Base-by-base conservation (phyloP, 2,113 vertebrate species). In the Onychorhynchus coronatus region DNA sequence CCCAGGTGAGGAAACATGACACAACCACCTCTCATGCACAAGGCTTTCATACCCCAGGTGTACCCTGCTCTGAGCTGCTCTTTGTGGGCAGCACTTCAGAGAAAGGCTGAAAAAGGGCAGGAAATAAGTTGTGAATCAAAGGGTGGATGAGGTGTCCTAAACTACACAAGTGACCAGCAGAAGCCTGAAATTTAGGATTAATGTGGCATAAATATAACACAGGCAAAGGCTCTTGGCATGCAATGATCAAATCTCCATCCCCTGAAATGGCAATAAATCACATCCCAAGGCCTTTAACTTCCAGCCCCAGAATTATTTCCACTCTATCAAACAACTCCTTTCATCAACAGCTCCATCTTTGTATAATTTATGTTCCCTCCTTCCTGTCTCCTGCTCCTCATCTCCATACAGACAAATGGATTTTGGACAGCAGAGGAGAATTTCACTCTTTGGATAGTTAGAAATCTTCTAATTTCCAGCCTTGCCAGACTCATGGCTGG, bases 281-380 rank as follows among this genome's bases (percentile, higher is more conserved):
- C 52, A 28, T 44, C 83, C 80, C 93, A 95, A 96, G 95, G 94
- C 91, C 86, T 91, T 77, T 95, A 68, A n/a, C 94, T 93, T 71
- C 72, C 89, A 96, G 72, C 16, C 68, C 80, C 6, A 2, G 83
- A 91, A 91, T 93, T 84, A 95, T 75, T 91, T 91, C 76, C 84
- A 78, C 86, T 95, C 80, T 50, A 78, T 95, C 95, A 91, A 95
- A 85, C 81, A 89, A 70, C 41, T 88, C 74, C 81, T 89, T 95
- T 93, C 95, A 96, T 79, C 95, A 92, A 41, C 79, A 84, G 76
- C 59, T 95, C 91, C 76, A 92, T 93, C 83, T 84, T 77, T 47
- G n/a, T n/a, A 12, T 86, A 93, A 95, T 97, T 96, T 93, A 95
- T 89, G 76, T 67, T 68, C 61, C 68, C 46, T 95, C 89, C 72